Conservation (phyloP, 2,888 invertebrate species). For the Brenthis hecate region DNA sequence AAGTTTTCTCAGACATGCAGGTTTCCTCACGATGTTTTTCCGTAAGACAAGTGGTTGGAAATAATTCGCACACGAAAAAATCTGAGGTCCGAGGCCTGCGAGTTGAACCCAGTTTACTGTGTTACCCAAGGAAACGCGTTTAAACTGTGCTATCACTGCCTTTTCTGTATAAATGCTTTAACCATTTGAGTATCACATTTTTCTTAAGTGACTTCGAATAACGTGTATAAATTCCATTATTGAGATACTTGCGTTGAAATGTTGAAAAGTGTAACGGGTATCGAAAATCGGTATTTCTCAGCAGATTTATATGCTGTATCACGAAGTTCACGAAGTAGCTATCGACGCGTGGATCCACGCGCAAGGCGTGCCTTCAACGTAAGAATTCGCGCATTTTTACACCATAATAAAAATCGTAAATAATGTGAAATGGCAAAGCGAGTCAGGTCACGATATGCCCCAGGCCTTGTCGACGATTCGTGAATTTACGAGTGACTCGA, state of each 20-base stretch:
- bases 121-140: too few relatives aligned
- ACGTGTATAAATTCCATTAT: background rate
- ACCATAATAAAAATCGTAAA: conserved; percentile 78
- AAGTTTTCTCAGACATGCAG: too few relatives aligned
- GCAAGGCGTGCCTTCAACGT: conserved; percentile 63
- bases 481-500: conserved; percentile 67
- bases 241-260: background rate
- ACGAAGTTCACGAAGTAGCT: conserved; percentile 64
- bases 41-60: too few relatives aligned
- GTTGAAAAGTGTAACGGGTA: conserved; percentile 27
- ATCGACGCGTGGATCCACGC: conserved; percentile 77
- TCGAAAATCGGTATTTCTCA: conserved; percentile 29
- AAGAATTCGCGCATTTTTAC: conserved; percentile 78
- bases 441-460: conserved; percentile 76
- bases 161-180: too few relatives aligned
- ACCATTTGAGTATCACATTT: too few relatives aligned
- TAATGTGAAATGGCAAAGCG: conserved; percentile 66
- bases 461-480: conserved; percentile 69
- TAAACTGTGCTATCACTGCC: too few relatives aligned
- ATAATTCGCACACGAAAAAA: too few relatives aligned
- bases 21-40: too few relatives aligned
- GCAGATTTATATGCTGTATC: conserved; percentile 54
- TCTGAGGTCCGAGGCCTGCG: too few relatives aligned
- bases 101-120: too few relatives aligned
- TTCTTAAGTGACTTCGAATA: too few relatives aligned